Evolutionary conservation across 2,888 invertebrate species (phyloP).

Genomic region (Dasypogon diadema): DNA sequence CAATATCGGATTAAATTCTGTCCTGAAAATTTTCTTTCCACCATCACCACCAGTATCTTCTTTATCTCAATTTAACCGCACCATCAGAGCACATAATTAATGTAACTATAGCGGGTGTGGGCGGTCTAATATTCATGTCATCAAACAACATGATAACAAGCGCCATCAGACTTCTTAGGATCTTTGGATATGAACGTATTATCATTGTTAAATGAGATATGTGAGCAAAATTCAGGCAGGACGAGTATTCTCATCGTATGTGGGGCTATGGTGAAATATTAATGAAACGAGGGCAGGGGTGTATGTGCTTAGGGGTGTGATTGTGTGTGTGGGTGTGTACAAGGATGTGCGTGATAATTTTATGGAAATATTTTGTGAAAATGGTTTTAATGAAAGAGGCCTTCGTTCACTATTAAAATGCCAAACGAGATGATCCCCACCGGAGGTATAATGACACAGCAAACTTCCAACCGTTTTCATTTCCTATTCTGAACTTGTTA

Average conservation of each 20-base stretch:
- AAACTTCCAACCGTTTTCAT: conserved; percentile 15
- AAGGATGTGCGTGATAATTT: conserved; percentile 15
- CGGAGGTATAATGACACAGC: conserved; percentile 7
- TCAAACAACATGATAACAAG: conserved; percentile 22
- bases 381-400: not conserved
- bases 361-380: conserved; percentile 13
- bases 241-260: conserved; percentile 2
- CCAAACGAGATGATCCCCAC: not conserved
- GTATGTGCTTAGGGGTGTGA: too few relatives aligned
- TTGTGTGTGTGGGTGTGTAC: too few relatives aligned
- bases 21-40: not conserved
- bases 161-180: not conserved
- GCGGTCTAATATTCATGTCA: conserved; percentile 22
- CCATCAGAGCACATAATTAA: conserved; percentile 33
- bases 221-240: conserved; percentile 21
- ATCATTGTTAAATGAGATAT: conserved; percentile 24
- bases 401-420: not conserved
- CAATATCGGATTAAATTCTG: conserved; percentile 11
- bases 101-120: not conserved
- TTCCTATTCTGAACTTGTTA: conserved; percentile 20
- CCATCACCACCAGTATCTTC: not conserved
- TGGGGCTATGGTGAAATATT: not conserved
- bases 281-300: too few relatives aligned
- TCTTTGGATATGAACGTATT: conserved; percentile 1
- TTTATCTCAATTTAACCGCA: conserved; percentile 15